Evolutionary conservation across 2,888 invertebrate genomes (phyloP).

Genomic region (Nomada ferruginata): DNA sequence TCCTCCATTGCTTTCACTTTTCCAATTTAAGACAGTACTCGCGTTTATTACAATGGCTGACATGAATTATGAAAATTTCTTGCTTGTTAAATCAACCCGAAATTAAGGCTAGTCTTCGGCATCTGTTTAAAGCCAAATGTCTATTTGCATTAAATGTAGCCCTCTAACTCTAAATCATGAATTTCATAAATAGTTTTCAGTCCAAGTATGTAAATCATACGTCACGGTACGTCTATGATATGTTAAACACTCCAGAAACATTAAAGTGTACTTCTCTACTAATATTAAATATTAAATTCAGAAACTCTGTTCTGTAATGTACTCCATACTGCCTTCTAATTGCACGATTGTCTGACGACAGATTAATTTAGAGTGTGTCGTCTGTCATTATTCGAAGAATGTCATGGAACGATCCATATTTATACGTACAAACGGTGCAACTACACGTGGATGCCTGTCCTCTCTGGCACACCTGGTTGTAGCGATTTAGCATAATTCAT

Average conservation of each 20-base stretch:
- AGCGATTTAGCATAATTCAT: constrained; percentile 71
- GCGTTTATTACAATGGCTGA: neutral
- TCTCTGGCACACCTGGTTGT: constrained; percentile 68
- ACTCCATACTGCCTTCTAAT: constrained; percentile 20
- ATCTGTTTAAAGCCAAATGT: neutral
- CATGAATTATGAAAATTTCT: too few relatives aligned
- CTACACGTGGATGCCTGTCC: constrained; percentile 54
- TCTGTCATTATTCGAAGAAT: constrained; percentile 68
- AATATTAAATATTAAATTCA: too few relatives aligned
- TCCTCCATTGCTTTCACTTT: neutral
- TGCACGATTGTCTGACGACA: constrained; percentile 30
- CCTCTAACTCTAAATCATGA: neutral
- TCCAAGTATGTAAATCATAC: too few relatives aligned
- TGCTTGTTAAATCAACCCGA: too few relatives aligned
- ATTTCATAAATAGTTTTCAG: neutral
- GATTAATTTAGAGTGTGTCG: constrained; percentile 67
- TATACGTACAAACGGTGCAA: constrained; percentile 71
- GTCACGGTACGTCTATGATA: too few relatives aligned
- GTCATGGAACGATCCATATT: constrained; percentile 71
- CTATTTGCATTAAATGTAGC: constrained; percentile 19
- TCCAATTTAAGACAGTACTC: neutral
- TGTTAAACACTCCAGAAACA: too few relatives aligned
- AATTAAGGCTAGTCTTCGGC: too few relatives aligned
- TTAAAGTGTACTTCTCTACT: too few relatives aligned
- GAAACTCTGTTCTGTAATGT: neutral